Percentiles rank a stretch among this genome's conserved stretches.
These are phyloP conservation scores for Lithobates pipiens DNA, from an alignment of 2,797 vertebrate species.

Conservation along the genomic window DNA sequence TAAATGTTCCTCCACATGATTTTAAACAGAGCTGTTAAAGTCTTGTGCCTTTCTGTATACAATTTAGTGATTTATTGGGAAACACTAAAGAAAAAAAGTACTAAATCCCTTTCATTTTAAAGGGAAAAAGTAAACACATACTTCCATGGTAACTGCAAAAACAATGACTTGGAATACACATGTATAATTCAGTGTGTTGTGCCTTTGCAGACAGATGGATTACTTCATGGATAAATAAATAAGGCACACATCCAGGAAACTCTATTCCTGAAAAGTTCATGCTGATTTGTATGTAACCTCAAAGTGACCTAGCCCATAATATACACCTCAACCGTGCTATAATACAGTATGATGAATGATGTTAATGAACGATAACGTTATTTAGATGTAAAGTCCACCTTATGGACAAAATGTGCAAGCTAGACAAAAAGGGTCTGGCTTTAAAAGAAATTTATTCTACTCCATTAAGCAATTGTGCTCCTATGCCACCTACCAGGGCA, in stretches of 20 bases:
- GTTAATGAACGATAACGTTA: not conserved
- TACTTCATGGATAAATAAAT: constrained; percentile 61
- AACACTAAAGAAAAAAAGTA: not conserved
- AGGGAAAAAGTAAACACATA: constrained; percentile 38
- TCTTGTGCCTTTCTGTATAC: not conserved
- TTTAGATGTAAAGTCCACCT: not conserved
- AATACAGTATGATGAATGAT: not conserved
- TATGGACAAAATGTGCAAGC: not conserved
- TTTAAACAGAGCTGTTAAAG: constrained; percentile 4
- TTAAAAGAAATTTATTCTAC: not conserved
- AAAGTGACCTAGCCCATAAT: constrained; percentile 7
- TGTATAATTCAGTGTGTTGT: constrained; percentile 47
- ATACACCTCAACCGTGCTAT: constrained; percentile 11
- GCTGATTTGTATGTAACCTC: constrained; percentile 45
- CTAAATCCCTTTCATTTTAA: constrained; percentile 28
- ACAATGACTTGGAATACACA: constrained; percentile 47
- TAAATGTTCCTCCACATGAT: not conserved
- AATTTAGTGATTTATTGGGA: constrained; percentile 20
- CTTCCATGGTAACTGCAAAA: constrained; percentile 48
- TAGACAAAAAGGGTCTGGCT: not conserved
- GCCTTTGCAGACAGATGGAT: constrained; percentile 55
- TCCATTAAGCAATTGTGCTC: not conserved
- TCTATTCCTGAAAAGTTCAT: constrained; percentile 50
- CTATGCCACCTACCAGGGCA: not conserved
- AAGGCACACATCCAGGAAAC: constrained; percentile 50